Evolutionary conservation across 2,888 invertebrate species (phyloP), one percentile per base, ranked within the genome.

Genomic region (Drosophila hamatofila): DNA sequence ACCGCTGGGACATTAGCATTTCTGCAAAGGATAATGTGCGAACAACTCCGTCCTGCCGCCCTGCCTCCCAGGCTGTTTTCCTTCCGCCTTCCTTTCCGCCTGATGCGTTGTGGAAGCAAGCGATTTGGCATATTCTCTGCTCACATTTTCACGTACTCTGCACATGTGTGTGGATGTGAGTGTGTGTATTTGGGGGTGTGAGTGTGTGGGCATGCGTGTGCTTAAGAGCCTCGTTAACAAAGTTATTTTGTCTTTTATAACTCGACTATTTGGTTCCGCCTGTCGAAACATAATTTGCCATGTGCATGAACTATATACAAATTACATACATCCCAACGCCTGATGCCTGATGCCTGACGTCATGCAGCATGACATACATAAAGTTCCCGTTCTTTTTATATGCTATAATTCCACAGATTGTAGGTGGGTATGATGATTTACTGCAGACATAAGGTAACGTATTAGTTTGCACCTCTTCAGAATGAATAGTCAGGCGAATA

Each of bases 201-300:
- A 2, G 48, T 51, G 55, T 59, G 70, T 68, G 73, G 27, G 74
- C 59, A 68, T 79, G 86, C 70, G 76, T 87, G 87, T 77, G 62
- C 72, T 80, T 84, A 86, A 87, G 83, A 77, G 82, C 84, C 79
- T 87, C 88, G 88, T 87, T 87, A 88, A 88, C 87, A 87, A 87
- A 88, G 88, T 87, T 88, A 87, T 87, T 87, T 87, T 87, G 87
- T 87, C 87, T 86, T 87, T 88, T 87, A 88, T 87, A 77, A 72
- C 79, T 60, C 25, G 72, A 76, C 70, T 78, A 81, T 81, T 86
- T 64, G 72, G 75, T 81, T 71, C 64, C 59, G 57, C 52, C 70
- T 84, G 84, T 87, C 75, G 54, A 70, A 86, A 84, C 87, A 87
- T 84, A 84, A 84, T 87, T 84, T 61, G 87, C 87, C 84, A 84